Evolutionary conservation across 1,140 invertebrate species (phyloP).

Genomic region (Panagrolaimus sp.): DNA sequence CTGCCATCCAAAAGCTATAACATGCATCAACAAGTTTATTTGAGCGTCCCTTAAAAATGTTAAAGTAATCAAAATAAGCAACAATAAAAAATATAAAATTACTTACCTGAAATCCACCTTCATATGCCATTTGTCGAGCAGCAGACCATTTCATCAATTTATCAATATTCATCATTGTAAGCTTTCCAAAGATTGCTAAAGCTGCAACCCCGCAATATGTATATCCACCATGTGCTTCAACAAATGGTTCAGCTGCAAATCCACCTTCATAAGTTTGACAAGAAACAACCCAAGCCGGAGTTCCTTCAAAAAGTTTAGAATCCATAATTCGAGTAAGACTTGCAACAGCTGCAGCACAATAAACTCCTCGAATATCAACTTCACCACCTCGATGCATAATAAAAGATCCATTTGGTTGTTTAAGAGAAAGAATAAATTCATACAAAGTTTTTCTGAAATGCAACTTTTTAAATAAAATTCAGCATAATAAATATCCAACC

Average conservation of each 20-base stretch:
- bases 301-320: conserved; percentile 62
- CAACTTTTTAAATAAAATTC: neutral
- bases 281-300: conserved; percentile 75
- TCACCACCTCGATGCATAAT: conserved; percentile 86
- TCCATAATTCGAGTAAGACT: conserved; percentile 22
- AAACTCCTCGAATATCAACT: conserved; percentile 80
- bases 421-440: conserved; percentile 68
- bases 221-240: conserved; percentile 97
- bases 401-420: conserved; percentile 83
- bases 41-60: conserved; percentile 67
- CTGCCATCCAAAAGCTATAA: conserved; percentile 98
- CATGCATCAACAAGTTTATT: conserved; percentile 97
- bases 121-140: conserved; percentile 61
- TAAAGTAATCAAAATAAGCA: conserved; percentile 10
- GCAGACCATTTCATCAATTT: conserved; percentile 59
- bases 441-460: conserved; percentile 27
- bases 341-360: conserved; percentile 80
- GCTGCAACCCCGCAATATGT: conserved; percentile 90
- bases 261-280: conserved; percentile 98
- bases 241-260: conserved; percentile 83
- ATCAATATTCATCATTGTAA: conserved; percentile 28
- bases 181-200: conserved; percentile 71
- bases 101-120: conserved; percentile 62
- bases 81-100: conserved; percentile 7
- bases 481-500: conserved; percentile 62